phyloP scores from a whole-genome alignment of 2,113 vertebrate genomes.

The Pterophyllum scalare region DNA sequence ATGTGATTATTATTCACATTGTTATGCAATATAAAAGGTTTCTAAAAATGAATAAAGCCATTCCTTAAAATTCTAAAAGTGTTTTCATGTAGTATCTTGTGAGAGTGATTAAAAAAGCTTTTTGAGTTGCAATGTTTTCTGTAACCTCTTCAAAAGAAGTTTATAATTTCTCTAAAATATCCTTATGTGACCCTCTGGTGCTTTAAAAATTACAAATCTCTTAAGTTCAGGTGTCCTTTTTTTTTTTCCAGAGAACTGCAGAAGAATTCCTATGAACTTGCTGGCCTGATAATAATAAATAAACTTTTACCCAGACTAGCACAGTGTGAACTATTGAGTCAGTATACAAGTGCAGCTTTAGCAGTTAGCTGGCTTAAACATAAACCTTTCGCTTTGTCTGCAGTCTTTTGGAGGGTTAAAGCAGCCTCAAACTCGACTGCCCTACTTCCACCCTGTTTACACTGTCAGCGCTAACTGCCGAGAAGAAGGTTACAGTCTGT shows the following conservation, averaged over 20 bases:
- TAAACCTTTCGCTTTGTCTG: conserved; percentile 28
- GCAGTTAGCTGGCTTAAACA: conserved; percentile 59
- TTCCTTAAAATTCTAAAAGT: neutral
- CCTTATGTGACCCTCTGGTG: neutral
- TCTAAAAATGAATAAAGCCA: neutral
- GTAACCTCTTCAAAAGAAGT: neutral
- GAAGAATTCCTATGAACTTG: neutral
- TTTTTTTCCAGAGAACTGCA: conserved; percentile 2
- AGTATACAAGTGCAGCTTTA: conserved; percentile 15
- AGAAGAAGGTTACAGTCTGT: conserved; percentile 28
- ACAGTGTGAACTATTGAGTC: conserved; percentile 42
- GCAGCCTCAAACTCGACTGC: conserved; percentile 20
- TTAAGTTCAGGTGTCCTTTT: neutral
- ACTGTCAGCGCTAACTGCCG: conserved; percentile 31
- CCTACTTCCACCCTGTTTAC: conserved; percentile 56
- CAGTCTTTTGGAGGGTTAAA: conserved; percentile 7
- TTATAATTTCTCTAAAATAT: neutral
- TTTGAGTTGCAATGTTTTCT: neutral
- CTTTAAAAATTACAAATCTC: neutral
- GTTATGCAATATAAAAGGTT: neutral
- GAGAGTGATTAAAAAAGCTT: neutral
- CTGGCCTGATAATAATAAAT: conserved; percentile 15
- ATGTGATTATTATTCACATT: neutral
- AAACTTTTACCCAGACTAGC: conserved; percentile 12
- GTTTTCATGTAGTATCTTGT: neutral